Conservation (phyloP, 2,797 vertebrate species). For the Tarsius wallacei region DNA sequence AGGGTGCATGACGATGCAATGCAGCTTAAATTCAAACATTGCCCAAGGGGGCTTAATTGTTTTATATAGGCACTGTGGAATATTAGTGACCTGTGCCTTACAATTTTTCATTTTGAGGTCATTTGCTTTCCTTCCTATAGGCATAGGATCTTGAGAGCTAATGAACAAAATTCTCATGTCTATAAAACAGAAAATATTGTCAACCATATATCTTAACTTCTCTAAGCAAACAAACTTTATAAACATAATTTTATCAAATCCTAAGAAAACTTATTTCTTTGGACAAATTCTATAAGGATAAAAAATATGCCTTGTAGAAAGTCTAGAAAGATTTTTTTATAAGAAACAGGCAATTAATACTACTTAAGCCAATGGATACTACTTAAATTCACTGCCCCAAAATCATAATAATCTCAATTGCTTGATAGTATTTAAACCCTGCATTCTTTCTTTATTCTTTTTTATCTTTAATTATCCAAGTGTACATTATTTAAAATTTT, state of each 20-base stretch:
- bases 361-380: not conserved
- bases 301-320: not conserved
- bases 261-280: slow-evolving; percentile 23
- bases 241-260: slow-evolving; percentile 18
- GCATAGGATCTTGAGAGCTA: slow-evolving; percentile 5
- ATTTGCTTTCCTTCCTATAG: slow-evolving; percentile 19
- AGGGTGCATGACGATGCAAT: not conserved
- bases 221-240: not conserved
- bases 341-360: not conserved
- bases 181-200: slow-evolving; percentile 15
- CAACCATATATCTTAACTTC: not conserved
- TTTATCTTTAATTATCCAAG: not conserved
- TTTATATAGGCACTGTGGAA: not conserved
- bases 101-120: not conserved
- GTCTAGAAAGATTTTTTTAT: not conserved
- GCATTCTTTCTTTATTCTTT: not conserved
- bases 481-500: slow-evolving; percentile 45
- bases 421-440: not conserved
- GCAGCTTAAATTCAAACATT: slow-evolving; percentile 8
- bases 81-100: not conserved
- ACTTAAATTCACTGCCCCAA: slow-evolving; percentile 22
- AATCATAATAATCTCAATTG: slow-evolving; percentile 13
- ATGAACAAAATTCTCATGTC: not conserved
- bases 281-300: not conserved
- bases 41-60: not conserved